These are phyloP conservation scores for Netelia inedita DNA, from an alignment of 2,888 invertebrate species.

Conservation along the genomic window DNA sequence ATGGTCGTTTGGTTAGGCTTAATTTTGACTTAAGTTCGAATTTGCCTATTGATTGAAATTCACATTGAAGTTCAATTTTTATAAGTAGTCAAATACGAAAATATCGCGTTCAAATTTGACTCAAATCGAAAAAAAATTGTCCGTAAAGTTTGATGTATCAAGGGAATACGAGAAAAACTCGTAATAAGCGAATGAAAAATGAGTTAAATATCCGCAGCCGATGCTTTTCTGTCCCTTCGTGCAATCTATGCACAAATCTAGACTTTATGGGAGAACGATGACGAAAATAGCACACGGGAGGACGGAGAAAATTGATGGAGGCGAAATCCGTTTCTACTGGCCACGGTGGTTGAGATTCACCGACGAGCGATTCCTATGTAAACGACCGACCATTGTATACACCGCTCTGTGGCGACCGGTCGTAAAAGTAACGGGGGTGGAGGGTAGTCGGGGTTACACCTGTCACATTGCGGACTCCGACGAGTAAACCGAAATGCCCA, in stretches of 20 bases:
- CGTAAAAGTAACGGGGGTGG: conserved; percentile 77
- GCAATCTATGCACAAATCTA: conserved; percentile 74
- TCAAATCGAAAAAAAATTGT: no score
- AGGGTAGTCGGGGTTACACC: conserved; percentile 56
- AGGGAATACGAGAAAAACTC: not conserved
- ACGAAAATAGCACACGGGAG: conserved; percentile 6
- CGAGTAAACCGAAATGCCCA: not conserved
- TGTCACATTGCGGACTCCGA: conserved; percentile 47
- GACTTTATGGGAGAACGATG: conserved; percentile 75
- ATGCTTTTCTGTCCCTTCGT: not conserved
- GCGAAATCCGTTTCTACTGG: conserved; percentile 32
- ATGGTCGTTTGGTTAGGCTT: no score
- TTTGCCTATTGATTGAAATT: no score
- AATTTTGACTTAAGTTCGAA: no score
- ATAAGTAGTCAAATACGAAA: no score
- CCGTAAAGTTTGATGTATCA: not conserved
- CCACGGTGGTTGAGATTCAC: conserved; percentile 53
- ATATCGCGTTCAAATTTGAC: no score
- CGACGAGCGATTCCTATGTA: conserved; percentile 82
- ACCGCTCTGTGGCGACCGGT: conserved; percentile 82
- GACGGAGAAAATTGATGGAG: conserved; percentile 47
- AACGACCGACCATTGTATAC: conserved; percentile 79
- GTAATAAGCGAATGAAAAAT: not conserved
- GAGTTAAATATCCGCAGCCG: not conserved
- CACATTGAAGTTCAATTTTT: no score